Evolutionary conservation across 2,888 invertebrate species (phyloP), one percentile per base, ranked within the genome.

Genomic region (Itoplectis maculator): DNA sequence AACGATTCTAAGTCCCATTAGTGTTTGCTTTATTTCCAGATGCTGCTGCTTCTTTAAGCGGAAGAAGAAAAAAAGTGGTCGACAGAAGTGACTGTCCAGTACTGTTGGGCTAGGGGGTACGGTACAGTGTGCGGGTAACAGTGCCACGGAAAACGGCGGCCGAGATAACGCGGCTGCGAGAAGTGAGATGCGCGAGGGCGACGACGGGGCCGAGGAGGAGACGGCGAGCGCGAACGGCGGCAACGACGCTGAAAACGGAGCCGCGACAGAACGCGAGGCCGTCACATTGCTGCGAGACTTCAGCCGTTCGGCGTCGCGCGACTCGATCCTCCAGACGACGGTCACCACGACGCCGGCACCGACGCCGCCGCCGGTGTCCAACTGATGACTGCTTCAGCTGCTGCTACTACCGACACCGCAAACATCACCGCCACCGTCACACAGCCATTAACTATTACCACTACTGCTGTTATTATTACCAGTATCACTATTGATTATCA

Each of bases 11-110:
- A 92, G 91, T 92, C 91, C 92, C 90, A 92, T 91, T 92, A 92
- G 91, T 91, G 91, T 92, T 91, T 93, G 92, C 90, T 93, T 94
- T 91, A 91, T 94, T 95, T 95, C 93, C 94, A 98, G 98, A 95
- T 99, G 99, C 95, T 99, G 99, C 95, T 99, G 98, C 95, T 99
- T 99, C 96, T 98, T 98, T 96, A 98, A 98, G 94, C 96, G 98
- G 94, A 98, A 98, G 97, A 98, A 98, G 97, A 99, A 99, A 96
- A 98, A 98, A 96, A 96, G 96, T 93, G 96, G 96, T 87, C 96
- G 97, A 93, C 96, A 96, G 94, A 97, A 97, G 96, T 97, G 97
- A 97, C 97, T 96, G 96, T 96, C 95, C 92, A 94, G 94, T 93
- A 94, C 94, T 90, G 94, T 95, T 93, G 95, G 95, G 93, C 95